Conservation (phyloP, 2,797 vertebrate species). For the Loriculus beryllinus region DNA sequence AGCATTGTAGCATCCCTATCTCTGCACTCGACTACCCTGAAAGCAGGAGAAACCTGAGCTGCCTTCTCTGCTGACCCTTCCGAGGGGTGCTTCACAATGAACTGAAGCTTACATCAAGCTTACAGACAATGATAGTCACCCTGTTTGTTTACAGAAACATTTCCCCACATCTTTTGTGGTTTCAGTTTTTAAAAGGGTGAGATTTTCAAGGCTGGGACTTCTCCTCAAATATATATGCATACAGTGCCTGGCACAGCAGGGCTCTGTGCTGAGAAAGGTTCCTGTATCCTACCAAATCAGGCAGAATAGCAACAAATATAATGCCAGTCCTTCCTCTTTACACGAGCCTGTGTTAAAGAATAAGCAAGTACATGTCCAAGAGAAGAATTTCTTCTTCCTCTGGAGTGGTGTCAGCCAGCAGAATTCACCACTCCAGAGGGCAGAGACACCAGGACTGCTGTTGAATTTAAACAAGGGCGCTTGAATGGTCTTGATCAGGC, state of each 20-base stretch:
- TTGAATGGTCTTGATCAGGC: slow-evolving; percentile 49
- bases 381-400: slow-evolving; percentile 55
- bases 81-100: neutral
- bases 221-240: neutral
- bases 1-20: rapidly evolving
- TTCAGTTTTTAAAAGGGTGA: neutral
- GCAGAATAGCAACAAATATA: neutral
- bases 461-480: slow-evolving; percentile 58
- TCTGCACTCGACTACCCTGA: rapidly evolving
- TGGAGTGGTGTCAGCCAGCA: slow-evolving; percentile 57
- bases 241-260: neutral
- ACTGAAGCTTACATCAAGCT: neutral
- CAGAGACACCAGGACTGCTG: slow-evolving; percentile 33
- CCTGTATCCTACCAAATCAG: neutral
- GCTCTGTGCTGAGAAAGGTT: neutral
- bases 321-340: neutral
- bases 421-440: slow-evolving; percentile 53
- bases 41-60: neutral
- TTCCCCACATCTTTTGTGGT: neutral
- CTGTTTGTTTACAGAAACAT: neutral
- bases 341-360: neutral
- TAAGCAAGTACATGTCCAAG: slow-evolving; percentile 1
- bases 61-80: neutral
- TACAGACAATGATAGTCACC: neutral
- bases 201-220: slow-evolving; percentile 3